phyloP scores from a whole-genome alignment of 1,140 invertebrate genomes.

The Nylanderia fulva region DNA sequence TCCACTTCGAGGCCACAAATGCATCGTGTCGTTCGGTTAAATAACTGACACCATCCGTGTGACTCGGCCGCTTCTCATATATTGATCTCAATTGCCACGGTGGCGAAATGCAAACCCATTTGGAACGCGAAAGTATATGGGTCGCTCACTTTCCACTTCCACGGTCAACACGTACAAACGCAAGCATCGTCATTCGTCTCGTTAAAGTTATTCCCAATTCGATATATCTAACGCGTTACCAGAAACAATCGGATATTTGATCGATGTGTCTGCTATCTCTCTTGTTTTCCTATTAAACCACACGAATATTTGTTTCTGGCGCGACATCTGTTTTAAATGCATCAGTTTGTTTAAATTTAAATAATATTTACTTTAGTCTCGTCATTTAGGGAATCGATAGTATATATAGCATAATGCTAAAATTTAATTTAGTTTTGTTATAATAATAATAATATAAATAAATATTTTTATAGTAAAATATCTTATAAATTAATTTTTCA shows the following conservation, averaged over 20 bases:
- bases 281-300: constrained; percentile 46
- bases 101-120: constrained; percentile 58
- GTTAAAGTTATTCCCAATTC: constrained; percentile 73
- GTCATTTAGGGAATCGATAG: background rate
- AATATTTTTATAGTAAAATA: background rate
- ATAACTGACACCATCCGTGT: constrained; percentile 46
- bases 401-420: background rate
- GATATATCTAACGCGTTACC: constrained; percentile 62
- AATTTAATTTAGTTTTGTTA: background rate
- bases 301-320: background rate
- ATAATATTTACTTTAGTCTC: constrained; percentile 7
- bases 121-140: constrained; percentile 62
- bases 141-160: constrained; percentile 52
- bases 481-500: constrained; percentile 19
- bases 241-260: constrained; percentile 72
- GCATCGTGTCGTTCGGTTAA: constrained; percentile 30
- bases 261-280: constrained; percentile 15
- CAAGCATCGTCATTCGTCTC: constrained; percentile 63
- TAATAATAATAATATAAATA: background rate
- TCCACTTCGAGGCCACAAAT: constrained; percentile 13
- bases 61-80: constrained; percentile 39
- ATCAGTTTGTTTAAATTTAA: constrained; percentile 2
- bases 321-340: background rate
- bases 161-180: background rate
- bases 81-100: constrained; percentile 57